A percentile compares a stretch with the other conserved stretches of the same genome.
phyloP scores from a whole-genome alignment of 1,140 invertebrate genomes.

The Camponotus pennsylvanicus region DNA sequence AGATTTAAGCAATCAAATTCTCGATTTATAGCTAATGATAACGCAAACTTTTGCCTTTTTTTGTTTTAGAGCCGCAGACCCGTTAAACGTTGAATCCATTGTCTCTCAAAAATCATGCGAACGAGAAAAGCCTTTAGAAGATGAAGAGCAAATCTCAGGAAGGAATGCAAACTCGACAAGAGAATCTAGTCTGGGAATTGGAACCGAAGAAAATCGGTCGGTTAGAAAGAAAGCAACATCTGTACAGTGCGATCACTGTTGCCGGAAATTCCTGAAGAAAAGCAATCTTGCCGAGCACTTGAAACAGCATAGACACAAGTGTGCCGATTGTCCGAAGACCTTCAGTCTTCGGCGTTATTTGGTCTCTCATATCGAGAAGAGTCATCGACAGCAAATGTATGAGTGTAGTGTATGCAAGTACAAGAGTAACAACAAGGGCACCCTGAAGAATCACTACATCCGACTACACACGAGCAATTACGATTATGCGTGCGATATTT shows the following conservation, averaged over 20 bases:
- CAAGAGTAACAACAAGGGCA: constrained; percentile 84
- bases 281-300: constrained; percentile 84
- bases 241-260: constrained; percentile 70
- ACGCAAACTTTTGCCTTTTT: constrained; percentile 29
- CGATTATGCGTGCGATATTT: constrained; percentile 79
- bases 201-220: not conserved
- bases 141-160: not conserved
- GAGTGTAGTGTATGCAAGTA: constrained; percentile 79
- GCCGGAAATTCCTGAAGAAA: constrained; percentile 84
- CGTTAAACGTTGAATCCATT: constrained; percentile 64
- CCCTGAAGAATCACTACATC: constrained; percentile 87
- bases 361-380: constrained; percentile 82
- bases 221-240: not conserved
- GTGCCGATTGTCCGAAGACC: constrained; percentile 72
- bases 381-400: constrained; percentile 67
- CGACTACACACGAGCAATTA: constrained; percentile 76
- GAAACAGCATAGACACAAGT: constrained; percentile 78
- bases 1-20: not conserved
- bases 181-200: no score
- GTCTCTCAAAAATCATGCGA: not conserved
- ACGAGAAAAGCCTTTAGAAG: not conserved
- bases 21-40: constrained; percentile 31
- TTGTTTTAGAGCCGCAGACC: constrained; percentile 74
- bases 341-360: constrained; percentile 72
- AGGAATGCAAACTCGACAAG: not conserved